Evolutionary conservation across 2,888 invertebrate species (phyloP).

Genomic region (Anoplius nigerrimus): DNA sequence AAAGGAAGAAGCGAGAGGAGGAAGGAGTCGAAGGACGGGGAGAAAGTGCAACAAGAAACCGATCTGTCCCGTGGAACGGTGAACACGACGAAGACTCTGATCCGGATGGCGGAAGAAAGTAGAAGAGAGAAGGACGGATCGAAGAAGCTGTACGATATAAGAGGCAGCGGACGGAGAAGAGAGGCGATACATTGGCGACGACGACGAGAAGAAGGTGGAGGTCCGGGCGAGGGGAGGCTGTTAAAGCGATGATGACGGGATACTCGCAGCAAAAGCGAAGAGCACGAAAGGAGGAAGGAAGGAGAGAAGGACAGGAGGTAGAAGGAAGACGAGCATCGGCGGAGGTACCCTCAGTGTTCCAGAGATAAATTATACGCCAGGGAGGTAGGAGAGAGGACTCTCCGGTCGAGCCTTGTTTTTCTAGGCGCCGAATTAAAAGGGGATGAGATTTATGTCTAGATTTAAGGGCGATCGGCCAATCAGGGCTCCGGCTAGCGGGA

Average conservation of each 20-base stretch:
- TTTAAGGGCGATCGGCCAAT: conserved; percentile 53
- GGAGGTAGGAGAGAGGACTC: conserved; percentile 25
- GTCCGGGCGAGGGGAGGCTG: conserved; percentile 34
- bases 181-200: conserved; percentile 15
- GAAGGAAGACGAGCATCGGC: conserved; percentile 24
- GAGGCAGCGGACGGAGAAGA: conserved; percentile 24
- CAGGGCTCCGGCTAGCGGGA: conserved; percentile 9
- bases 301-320: conserved; percentile 2
- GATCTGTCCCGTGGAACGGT: background rate
- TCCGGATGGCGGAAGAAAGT: conserved; percentile 10
- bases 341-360: conserved; percentile 20
- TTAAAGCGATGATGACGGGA: conserved; percentile 55
- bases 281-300: conserved; percentile 20
- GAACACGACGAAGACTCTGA: background rate
- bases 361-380: conserved; percentile 57
- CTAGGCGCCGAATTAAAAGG: conserved; percentile 55
- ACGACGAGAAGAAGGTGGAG: conserved; percentile 27
- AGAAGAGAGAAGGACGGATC: conserved; percentile 15
- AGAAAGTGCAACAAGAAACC: conserved; percentile 1
- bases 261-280: conserved; percentile 29
- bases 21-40: background rate
- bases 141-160: background rate
- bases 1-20: background rate
- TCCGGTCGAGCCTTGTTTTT: conserved; percentile 50
- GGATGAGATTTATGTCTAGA: conserved; percentile 57